Conservation (phyloP, 2,888 invertebrate genomes). For the Machimus rusticus region DNA sequence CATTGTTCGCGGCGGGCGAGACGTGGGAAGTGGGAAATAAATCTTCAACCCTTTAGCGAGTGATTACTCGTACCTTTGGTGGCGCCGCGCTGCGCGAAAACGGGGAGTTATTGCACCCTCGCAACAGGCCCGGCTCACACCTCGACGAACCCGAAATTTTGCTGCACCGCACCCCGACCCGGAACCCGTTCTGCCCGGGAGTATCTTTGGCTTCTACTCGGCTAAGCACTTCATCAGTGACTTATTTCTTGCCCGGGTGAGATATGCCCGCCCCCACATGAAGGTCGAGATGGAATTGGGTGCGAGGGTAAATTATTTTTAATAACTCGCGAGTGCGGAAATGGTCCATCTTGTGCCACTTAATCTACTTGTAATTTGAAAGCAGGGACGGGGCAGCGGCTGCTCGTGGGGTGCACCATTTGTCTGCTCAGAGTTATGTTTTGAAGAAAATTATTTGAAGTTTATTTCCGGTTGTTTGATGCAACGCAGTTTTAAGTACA, state of each 20-base stretch:
- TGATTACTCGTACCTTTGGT: not conserved
- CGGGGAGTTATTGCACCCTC: not conserved
- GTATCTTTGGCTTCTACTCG: not conserved
- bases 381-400: not conserved
- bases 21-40: not conserved
- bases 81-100: not conserved
- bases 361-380: not conserved
- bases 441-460: not conserved
- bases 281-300: not conserved
- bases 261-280: not conserved
- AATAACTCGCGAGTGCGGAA: not conserved
- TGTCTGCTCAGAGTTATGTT: not conserved
- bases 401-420: not conserved
- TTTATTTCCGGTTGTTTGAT: not conserved
- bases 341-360: conserved; percentile 2
- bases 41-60: conserved; percentile 16
- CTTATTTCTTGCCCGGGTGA: not conserved
- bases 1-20: not conserved
- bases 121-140: not conserved
- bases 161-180: not conserved
- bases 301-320: conserved; percentile 14
- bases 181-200: too few relatives aligned
- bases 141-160: not conserved
- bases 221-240: not conserved
- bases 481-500: not conserved